Evolutionary conservation across 2,113 vertebrate genomes (phyloP), one percentile per base, ranked within the genome.

Genomic region (Anolis sagrei): DNA sequence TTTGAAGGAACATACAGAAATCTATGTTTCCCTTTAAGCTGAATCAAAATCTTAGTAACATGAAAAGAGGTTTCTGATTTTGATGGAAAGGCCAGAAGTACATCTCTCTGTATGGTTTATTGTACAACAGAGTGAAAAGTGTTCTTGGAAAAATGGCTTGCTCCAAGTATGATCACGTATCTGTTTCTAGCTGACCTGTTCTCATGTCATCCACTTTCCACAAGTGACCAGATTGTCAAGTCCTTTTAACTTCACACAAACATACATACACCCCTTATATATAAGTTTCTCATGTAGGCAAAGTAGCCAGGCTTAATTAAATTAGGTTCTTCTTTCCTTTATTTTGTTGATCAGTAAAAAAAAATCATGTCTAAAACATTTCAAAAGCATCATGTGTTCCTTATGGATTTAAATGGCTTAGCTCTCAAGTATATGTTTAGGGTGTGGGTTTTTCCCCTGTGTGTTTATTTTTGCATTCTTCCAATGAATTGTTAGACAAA

Each of bases 391-490:
- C 73, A 2, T 49, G 1, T 0, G 51, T 77, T 10, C 23, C 21
- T 62, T 88, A 68, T 77, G 8, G 2, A 27, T 36, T 64, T 4
- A 48, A 88, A 13, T 84, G 5, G 76, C 25, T 66, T 27, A 27
- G 23, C 6, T 2, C 23, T 27, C 64, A 66, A 66, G 64, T 66
- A 54, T 62, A 62, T 36, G 25, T 79, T 58, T 58, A 16, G 54
- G 54, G 4, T 18, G 18, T 58, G 54, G 51, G 54, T 11, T 36
- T 34, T 2, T 6, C 25, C 44, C 27, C 14, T 86, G 32, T 32
- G 85, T 93, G 74, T 77, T 88, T 90, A 44, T 79, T 5, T 72
- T 90, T 91, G 70, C 86, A 51, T 54, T 73, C 48, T 76, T 51
- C 51, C 48, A 76, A 76, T 29, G 89, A 25, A 0, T 18, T 82